Conservation (phyloP, 2,113 vertebrate genomes). For the Coturnix japonica region DNA sequence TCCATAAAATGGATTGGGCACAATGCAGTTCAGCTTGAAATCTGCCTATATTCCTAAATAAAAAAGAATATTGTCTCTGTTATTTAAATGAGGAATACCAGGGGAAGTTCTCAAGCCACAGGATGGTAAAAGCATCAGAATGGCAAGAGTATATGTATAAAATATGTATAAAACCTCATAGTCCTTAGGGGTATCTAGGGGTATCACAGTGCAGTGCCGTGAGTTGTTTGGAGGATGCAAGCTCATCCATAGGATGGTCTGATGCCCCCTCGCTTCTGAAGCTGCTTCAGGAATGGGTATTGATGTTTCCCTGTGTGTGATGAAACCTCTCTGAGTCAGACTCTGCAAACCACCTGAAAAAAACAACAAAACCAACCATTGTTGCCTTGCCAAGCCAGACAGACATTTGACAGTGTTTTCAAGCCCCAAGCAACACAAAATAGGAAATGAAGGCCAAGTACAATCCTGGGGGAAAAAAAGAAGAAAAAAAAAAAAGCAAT, state of each 20-base stretch:
- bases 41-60: neutral
- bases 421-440: constrained; percentile 1
- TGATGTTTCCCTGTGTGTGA: neutral
- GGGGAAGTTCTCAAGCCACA: neutral
- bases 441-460: neutral
- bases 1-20: neutral
- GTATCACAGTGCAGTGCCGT: neutral
- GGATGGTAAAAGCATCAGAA: neutral
- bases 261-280: neutral
- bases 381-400: neutral
- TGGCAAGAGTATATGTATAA: neutral
- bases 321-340: neutral
- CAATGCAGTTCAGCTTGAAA: neutral
- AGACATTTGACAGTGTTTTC: neutral
- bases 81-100: neutral
- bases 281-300: neutral
- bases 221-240: neutral
- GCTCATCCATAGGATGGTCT: neutral
- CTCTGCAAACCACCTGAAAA: neutral
- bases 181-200: neutral
- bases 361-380: neutral
- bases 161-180: neutral
- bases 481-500: neutral
- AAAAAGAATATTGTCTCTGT: neutral
- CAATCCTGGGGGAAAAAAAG: neutral